These are phyloP conservation scores for Acomys russatus DNA, from an alignment of 2,797 vertebrate genomes.

Conservation along the genomic window DNA sequence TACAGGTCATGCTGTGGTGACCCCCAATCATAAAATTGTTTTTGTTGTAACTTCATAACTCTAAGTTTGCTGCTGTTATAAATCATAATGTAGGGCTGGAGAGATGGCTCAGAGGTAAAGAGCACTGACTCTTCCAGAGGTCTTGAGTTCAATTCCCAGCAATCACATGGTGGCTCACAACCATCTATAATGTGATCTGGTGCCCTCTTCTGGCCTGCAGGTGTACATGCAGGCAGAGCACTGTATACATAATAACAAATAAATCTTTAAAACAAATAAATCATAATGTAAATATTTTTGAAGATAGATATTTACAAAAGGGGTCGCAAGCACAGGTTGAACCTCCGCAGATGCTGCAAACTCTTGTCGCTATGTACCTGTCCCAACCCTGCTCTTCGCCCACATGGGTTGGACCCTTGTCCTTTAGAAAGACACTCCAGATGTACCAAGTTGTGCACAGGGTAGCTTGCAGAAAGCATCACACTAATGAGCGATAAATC, in stretches of 20 bases:
- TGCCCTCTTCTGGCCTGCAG: too few relatives aligned
- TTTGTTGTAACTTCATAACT: neutral
- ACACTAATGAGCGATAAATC: neutral
- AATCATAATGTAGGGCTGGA: too few relatives aligned
- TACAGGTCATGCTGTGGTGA: neutral
- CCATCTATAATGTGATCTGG: too few relatives aligned
- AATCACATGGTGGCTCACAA: too few relatives aligned
- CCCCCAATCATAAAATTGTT: neutral
- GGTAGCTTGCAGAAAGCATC: neutral
- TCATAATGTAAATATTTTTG: neutral
- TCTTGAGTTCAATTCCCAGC: too few relatives aligned
- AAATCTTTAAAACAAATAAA: neutral
- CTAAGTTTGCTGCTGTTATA: neutral
- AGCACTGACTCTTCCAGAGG: too few relatives aligned
- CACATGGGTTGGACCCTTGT: neutral
- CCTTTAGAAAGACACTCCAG: neutral
- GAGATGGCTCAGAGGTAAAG: too few relatives aligned
- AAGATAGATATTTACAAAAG: neutral
- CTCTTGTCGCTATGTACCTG: neutral
- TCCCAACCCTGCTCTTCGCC: neutral
- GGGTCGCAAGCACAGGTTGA: neutral
- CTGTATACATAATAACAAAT: too few relatives aligned
- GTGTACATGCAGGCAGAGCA: too few relatives aligned
- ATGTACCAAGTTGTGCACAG: neutral
- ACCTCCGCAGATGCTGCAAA: neutral